Percentiles rank a stretch among this genome's conserved stretches.
phyloP scores from a whole-genome alignment of 1,140 invertebrate genomes.

The Lasioglossum albipes region DNA sequence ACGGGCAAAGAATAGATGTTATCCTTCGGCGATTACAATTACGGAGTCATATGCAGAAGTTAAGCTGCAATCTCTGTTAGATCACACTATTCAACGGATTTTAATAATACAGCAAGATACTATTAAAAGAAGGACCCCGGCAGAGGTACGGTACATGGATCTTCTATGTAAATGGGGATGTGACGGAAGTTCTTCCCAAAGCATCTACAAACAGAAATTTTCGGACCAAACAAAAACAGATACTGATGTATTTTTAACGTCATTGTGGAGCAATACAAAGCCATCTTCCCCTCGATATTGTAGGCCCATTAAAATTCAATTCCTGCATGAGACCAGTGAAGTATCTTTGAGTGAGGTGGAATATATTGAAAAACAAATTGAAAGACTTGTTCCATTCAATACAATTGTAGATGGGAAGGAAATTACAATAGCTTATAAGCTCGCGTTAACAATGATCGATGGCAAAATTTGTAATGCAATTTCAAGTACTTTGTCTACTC shows the following conservation, averaged over 20 bases:
- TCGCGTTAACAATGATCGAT: conserved; percentile 5
- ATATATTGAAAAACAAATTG: background rate
- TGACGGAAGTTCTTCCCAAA: too few species aligned
- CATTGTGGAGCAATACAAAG: too few species aligned
- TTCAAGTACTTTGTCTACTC: background rate
- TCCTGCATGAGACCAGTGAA: conserved; percentile 5
- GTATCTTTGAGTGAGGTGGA: background rate
- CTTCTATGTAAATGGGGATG: too few species aligned
- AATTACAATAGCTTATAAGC: background rate
- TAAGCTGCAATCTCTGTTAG: background rate
- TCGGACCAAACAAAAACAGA: too few species aligned
- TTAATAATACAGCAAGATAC: too few species aligned
- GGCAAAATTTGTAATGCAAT: too few species aligned
- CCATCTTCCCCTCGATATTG: too few species aligned
- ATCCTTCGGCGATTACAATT: background rate
- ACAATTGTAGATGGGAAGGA: background rate
- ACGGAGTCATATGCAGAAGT: background rate
- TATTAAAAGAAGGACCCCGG: too few species aligned
- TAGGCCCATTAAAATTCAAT: conserved; percentile 15
- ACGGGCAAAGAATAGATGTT: background rate
- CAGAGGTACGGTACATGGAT: too few species aligned
- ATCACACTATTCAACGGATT: background rate
- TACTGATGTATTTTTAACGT: too few species aligned
- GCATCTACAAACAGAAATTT: too few species aligned
- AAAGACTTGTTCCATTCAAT: conserved; percentile 1